Evolutionary conservation across 1,140 invertebrate genomes (phyloP).

Genomic region (Zelostemma sp.): DNA sequence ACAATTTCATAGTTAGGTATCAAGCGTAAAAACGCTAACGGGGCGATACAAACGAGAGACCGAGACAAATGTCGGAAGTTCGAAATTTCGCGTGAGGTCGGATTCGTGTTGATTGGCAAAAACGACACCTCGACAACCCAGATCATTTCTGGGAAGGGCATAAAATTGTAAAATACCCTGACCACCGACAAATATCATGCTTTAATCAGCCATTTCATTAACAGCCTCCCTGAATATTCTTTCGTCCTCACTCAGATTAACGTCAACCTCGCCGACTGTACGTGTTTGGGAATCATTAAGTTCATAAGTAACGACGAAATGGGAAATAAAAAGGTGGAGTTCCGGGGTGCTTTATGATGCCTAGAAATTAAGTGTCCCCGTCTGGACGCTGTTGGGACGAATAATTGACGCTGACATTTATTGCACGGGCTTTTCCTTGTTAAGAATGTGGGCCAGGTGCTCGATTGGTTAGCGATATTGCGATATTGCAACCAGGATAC

Average conservation of each 20-base stretch:
- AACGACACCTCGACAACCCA: not conserved
- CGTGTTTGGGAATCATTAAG: no score
- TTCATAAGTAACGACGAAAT: conserved; percentile 9
- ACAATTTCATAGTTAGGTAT: no score
- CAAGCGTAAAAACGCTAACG: no score
- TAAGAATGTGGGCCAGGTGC: conserved; percentile 36
- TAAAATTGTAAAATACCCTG: not conserved
- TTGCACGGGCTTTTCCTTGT: conserved; percentile 34
- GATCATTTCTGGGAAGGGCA: not conserved
- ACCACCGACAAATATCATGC: not conserved
- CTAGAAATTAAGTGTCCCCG: not conserved
- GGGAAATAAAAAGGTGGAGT: conserved; percentile 11
- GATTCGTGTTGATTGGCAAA: not conserved
- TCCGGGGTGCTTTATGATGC: conserved; percentile 4
- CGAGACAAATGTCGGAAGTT: not conserved
- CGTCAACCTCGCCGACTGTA: no score
- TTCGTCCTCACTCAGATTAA: no score
- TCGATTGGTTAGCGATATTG: conserved; percentile 13
- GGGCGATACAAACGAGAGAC: no score
- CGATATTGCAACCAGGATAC: conserved; percentile 13
- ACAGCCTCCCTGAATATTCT: not conserved
- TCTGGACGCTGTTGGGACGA: conserved; percentile 13
- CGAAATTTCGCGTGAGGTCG: not conserved
- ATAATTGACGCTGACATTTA: conserved; percentile 43
- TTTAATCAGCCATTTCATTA: not conserved